These are phyloP conservation scores for Pandemis cinnamomeana DNA, from an alignment of 2,888 invertebrate genomes.

Conservation along the genomic window DNA sequence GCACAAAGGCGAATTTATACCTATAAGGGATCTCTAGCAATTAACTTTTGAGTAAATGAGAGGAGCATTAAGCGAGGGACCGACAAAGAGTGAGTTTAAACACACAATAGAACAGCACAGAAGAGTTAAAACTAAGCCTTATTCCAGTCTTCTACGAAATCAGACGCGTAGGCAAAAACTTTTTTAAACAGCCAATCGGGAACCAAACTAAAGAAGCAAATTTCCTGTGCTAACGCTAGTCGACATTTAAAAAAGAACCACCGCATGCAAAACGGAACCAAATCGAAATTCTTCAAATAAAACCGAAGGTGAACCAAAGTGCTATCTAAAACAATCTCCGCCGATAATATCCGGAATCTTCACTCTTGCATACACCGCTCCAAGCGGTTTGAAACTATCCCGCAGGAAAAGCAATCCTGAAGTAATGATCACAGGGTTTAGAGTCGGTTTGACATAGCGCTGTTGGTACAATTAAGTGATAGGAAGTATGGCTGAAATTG, in stretches of 20 bases:
- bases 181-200: not conserved
- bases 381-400: conserved; percentile 19
- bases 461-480: not conserved
- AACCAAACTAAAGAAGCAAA: not conserved
- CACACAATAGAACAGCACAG: too few species aligned
- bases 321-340: conserved; percentile 73
- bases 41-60: too few species aligned
- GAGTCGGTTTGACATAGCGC: not conserved
- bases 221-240: not conserved
- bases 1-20: too few species aligned
- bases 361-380: conserved; percentile 50
- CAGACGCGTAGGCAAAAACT: not conserved
- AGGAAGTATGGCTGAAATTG: not conserved
- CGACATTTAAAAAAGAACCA: conserved; percentile 30
- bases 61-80: too few species aligned
- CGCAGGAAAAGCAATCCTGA: conserved; percentile 20
- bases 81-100: too few species aligned
- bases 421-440: not conserved
- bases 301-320: conserved; percentile 47
- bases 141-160: too few species aligned
- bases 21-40: too few species aligned
- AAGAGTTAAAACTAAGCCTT: too few species aligned
- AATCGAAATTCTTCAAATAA: conserved; percentile 30
- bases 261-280: conserved; percentile 37
- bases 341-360: conserved; percentile 66